These are phyloP conservation scores for Papilio demoleus DNA, from an alignment of 2,888 invertebrate species.

Conservation along the genomic window DNA sequence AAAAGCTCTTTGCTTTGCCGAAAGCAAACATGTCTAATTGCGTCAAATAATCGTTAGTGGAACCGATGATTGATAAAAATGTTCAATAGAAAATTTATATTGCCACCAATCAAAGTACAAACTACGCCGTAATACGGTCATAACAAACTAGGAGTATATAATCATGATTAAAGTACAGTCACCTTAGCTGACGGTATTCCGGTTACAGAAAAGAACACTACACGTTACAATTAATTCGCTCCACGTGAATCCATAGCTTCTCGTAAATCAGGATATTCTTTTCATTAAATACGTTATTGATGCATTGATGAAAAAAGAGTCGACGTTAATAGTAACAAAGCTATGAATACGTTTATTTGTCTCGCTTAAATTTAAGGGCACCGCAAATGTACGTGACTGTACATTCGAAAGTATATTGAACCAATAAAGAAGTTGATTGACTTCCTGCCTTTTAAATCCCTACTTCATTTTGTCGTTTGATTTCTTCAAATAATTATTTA, in stretches of 20 bases:
- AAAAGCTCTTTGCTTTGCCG: conserved; percentile 23
- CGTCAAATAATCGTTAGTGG: conserved; percentile 43
- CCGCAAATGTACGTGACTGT: conserved; percentile 29
- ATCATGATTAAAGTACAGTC: conserved; percentile 41
- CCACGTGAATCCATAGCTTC: too few species aligned
- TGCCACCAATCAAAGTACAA: conserved; percentile 52
- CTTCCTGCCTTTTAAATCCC: conserved; percentile 63
- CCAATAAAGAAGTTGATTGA: conserved; percentile 71
- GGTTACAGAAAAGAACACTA: background rate
- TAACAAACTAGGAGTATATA: conserved; percentile 46
- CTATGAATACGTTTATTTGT: too few species aligned
- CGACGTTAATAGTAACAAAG: too few species aligned
- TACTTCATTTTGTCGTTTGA: conserved; percentile 51
- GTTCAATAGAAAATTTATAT: conserved; percentile 52
- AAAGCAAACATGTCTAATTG: conserved; percentile 24
- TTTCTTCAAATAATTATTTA: conserved; percentile 48
- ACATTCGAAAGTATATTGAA: conserved; percentile 64
- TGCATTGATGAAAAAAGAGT: too few species aligned
- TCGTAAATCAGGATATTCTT: too few species aligned
- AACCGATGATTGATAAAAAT: conserved; percentile 48
- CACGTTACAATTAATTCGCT: background rate
- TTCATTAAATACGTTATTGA: too few species aligned
- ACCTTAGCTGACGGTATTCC: background rate
- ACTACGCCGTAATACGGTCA: conserved; percentile 43
- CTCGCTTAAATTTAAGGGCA: background rate